phyloP scores from a whole-genome alignment of 53 echinoderm and acorn worm genomes.

The Paracentrotus lividus region DNA sequence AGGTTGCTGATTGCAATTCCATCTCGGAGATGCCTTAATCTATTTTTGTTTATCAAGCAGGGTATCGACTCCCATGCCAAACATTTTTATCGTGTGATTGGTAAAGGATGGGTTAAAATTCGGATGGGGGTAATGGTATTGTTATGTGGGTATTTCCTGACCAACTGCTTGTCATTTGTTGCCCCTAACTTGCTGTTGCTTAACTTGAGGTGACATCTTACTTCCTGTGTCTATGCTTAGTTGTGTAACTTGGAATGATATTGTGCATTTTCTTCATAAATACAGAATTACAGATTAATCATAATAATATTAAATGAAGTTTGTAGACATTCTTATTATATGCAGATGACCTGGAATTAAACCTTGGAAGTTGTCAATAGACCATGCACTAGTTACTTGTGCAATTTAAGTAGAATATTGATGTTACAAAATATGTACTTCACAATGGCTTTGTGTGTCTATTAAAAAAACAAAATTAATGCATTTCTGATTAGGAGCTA shows the following conservation, averaged over 20 bases:
- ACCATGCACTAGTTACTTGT: too few species aligned
- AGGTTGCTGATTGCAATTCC: constrained; percentile 41
- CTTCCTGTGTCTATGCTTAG: neutral
- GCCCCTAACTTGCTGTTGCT: neutral
- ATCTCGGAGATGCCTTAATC: constrained; percentile 21
- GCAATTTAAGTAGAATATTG: too few species aligned
- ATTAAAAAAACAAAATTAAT: too few species aligned
- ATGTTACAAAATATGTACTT: too few species aligned
- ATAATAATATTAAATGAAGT: too few species aligned
- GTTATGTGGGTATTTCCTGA: neutral
- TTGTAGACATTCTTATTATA: too few species aligned
- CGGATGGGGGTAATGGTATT: neutral
- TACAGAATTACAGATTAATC: neutral
- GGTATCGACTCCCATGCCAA: constrained; percentile 36
- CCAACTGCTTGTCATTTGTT: neutral
- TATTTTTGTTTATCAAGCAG: constrained; percentile 40
- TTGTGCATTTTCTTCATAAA: neutral
- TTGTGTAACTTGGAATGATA: neutral
- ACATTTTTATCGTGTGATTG: neutral
- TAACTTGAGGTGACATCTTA: neutral
- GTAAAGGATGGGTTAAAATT: neutral
- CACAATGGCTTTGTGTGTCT: too few species aligned
- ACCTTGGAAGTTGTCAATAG: too few species aligned
- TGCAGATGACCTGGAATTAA: too few species aligned
- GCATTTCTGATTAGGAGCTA: too few species aligned